These are phyloP conservation scores for Steinernema feltiae DNA, from an alignment of 1,140 invertebrate genomes.

Conservation along the genomic window DNA sequence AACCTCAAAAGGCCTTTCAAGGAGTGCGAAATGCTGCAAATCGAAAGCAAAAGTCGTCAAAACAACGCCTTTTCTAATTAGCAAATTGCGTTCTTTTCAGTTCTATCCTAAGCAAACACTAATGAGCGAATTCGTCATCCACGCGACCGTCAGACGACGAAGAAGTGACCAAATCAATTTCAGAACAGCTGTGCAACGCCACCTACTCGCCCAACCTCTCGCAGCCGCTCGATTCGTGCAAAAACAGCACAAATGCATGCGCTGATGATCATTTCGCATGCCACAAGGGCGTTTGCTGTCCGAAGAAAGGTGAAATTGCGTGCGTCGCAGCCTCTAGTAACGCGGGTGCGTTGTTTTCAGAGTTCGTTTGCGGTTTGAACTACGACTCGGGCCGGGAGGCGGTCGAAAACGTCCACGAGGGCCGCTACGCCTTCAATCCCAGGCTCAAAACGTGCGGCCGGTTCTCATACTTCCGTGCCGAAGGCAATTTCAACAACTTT, in stretches of 20 bases:
- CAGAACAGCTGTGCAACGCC: conserved; percentile 1
- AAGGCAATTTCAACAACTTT: conserved; percentile 40
- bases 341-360: neutral
- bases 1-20: too few relatives aligned
- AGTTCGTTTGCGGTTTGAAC: neutral
- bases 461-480: conserved; percentile 34
- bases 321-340: neutral
- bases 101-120: too few relatives aligned
- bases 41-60: too few relatives aligned
- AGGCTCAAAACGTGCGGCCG: conserved; percentile 31
- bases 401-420: neutral
- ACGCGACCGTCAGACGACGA: neutral
- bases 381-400: neutral
- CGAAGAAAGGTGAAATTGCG: neutral
- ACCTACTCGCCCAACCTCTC: neutral
- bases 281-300: neutral
- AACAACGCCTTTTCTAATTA: too few relatives aligned
- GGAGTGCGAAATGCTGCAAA: too few relatives aligned
- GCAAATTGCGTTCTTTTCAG: too few relatives aligned
- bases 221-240: neutral
- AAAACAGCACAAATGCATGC: too few relatives aligned
- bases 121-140: neutral
- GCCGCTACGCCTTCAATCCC: neutral
- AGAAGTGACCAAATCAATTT: neutral
- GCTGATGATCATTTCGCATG: neutral